A percentile compares a stretch with the other conserved stretches of the same genome.
phyloP scores from a whole-genome alignment of 2,113 vertebrate species.

The Myocastor coypus region DNA sequence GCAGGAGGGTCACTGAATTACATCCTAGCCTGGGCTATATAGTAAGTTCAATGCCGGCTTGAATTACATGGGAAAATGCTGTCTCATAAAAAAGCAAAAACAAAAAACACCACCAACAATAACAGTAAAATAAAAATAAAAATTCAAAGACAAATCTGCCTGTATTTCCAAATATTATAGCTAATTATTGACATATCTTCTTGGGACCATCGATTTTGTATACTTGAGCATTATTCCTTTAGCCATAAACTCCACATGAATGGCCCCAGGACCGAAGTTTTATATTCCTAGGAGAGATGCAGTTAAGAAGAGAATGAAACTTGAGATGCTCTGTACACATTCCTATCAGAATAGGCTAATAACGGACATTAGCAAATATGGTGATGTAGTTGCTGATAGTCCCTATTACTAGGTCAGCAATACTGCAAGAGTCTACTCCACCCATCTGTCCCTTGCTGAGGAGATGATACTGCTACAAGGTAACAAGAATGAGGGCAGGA shows the following conservation, averaged over 20 bases:
- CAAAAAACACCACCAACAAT: not conserved
- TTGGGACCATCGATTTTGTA: not conserved
- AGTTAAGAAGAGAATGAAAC: conserved; percentile 12
- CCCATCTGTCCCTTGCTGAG: not conserved
- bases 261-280: not conserved
- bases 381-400: not conserved
- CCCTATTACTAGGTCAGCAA: not conserved
- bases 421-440: not conserved
- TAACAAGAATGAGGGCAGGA: not conserved
- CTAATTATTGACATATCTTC: not conserved
- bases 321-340: not conserved
- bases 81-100: not conserved
- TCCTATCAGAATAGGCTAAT: not conserved
- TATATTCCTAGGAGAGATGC: not conserved
- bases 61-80: not conserved
- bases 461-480: not conserved
- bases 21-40: not conserved
- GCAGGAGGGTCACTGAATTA: not conserved
- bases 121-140: not conserved
- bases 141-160: not conserved
- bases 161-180: conserved; percentile 26
- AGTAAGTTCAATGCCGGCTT: too few relatives aligned
- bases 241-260: not conserved
- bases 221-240: not conserved
- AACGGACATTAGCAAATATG: not conserved